Base-by-base conservation (phyloP, 1,140 invertebrate genomes). In the Chrysomallon squamiferum region DNA sequence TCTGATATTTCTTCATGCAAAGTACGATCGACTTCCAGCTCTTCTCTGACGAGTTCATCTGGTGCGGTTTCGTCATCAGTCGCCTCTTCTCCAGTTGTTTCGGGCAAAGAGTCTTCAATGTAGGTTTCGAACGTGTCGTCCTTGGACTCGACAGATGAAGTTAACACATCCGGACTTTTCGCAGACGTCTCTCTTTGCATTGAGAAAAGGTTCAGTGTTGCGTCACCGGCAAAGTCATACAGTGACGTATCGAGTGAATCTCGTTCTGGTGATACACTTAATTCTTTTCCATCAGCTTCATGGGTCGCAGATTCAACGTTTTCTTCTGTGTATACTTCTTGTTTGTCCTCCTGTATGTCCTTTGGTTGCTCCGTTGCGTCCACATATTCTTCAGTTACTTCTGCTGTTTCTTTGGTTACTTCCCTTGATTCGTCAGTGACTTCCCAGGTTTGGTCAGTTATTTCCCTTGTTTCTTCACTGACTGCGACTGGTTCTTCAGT, bases 201-300 rank as follows among this genome's bases (percentile, higher is more conserved):
- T 20, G 50, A 15, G 29, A 54, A 54, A 18, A 54, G 25, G 25
- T 54, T 30, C 50, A 54, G 29, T 15, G 50, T 54, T 22, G 50
- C 50, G 25, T 54, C 50, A 27, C 50, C 50, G 25, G 50, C 50
- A 54, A 54, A 27, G 29, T 54, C 50, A 54, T 54, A 54, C 4
- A 54, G 29, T 27, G 50, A 27, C 50, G 5, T 27, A 27, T 54
- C 50, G 9, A 30, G 29, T 22, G 25, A 54, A 4, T 54, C 35
- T 15, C 15, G n/a, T 54, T 22, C 22, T 54, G 50, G 50, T 13
- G 50, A 54, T 27, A 27, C 15, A 13, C 50, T 27, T 29, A 54
- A 27, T 54, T 20, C 50, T 5, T 47, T 20, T 47, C 25, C 45
- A 6, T n/a, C n/a, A 47, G 25, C 45, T 18, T 22, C 25, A n/a